These are phyloP conservation scores for Glyptemys insculpta DNA, from an alignment of 2,797 vertebrate species.

Conservation along the genomic window DNA sequence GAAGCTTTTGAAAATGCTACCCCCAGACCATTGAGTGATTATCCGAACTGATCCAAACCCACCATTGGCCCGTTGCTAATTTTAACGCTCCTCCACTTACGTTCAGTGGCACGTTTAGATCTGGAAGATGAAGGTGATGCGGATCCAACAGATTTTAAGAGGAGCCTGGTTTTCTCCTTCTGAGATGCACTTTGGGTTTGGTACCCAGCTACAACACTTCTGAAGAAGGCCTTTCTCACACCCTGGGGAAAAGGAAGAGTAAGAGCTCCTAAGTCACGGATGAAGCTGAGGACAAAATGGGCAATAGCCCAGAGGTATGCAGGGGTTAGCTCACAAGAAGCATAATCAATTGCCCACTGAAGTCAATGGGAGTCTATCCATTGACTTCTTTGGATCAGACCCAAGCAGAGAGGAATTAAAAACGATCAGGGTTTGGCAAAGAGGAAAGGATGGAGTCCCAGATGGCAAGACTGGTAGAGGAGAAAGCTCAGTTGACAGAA, in stretches of 20 bases:
- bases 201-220: neutral
- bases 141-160: conserved; percentile 40
- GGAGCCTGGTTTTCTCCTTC: neutral
- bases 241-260: conserved; percentile 48
- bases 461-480: neutral
- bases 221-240: conserved; percentile 52
- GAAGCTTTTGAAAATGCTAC: neutral
- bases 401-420: neutral
- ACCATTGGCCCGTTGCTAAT: rapidly evolving
- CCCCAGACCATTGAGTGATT: neutral
- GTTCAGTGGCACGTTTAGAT: neutral
- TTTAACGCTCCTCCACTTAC: conserved; percentile 40
- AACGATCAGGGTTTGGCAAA: neutral
- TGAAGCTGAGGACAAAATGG: neutral
- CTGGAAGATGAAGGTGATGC: neutral
- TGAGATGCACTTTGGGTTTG: conserved; percentile 27
- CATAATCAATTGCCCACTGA: neutral
- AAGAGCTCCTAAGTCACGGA: rapidly evolving
- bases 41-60: rapidly evolving
- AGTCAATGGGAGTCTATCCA: neutral
- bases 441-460: neutral
- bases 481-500: neutral
- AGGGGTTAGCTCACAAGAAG: neutral
- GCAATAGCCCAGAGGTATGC: neutral
- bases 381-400: neutral